Percentiles rank a stretch among this genome's conserved stretches.
phyloP scores from a whole-genome alignment of 1,140 invertebrate species.

The Heterodera schachtii region DNA sequence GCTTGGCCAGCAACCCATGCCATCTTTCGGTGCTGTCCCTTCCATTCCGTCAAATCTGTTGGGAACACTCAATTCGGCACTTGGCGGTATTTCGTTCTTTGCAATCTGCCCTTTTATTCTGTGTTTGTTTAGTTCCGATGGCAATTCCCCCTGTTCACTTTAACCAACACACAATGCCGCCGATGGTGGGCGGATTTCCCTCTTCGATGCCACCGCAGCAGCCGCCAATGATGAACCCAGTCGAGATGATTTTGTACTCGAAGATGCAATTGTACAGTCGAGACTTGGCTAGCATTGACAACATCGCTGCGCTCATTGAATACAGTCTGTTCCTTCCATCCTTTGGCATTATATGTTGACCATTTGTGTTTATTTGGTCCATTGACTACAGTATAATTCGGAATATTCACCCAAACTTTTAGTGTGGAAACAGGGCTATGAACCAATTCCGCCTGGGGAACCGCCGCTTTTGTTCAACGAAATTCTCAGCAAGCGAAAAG shows the following conservation, averaged over 20 bases:
- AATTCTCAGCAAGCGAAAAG: slow-evolving; percentile 36
- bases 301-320: slow-evolving; percentile 33
- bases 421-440: slow-evolving; percentile 42
- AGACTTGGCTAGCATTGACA: slow-evolving; percentile 27
- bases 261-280: slow-evolving; percentile 39
- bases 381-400: too few relatives aligned
- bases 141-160: slow-evolving; percentile 13
- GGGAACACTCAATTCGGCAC: slow-evolving; percentile 14
- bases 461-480: slow-evolving; percentile 42
- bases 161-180: neutral
- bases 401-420: neutral
- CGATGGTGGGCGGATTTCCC: neutral
- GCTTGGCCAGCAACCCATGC: neutral
- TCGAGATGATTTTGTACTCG: slow-evolving; percentile 34
- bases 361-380: too few relatives aligned
- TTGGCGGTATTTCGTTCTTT: neutral
- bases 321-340: slow-evolving; percentile 13
- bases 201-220: neutral
- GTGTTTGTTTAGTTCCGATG: slow-evolving; percentile 23
- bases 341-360: neutral
- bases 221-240: neutral
- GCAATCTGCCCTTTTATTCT: neutral
- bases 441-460: slow-evolving; percentile 29
- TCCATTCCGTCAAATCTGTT: slow-evolving; percentile 15
- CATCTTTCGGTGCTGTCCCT: neutral